phyloP scores from a whole-genome alignment of 2,888 invertebrate genomes.

The Lumbricus terrestris region DNA sequence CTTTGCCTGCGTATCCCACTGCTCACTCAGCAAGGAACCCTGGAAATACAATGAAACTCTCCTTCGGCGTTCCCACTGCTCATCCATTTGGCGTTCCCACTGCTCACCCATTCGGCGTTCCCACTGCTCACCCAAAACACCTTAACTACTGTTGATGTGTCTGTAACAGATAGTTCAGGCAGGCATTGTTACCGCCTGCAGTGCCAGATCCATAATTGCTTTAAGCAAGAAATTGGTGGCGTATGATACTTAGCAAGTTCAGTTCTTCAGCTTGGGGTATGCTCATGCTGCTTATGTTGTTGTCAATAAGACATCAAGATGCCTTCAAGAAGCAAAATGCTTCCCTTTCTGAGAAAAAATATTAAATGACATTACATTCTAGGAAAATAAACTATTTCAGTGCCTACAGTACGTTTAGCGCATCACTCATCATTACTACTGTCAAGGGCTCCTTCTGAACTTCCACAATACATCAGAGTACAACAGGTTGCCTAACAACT shows the following conservation, averaged over 20 bases:
- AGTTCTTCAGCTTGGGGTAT: not conserved
- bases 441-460: not conserved
- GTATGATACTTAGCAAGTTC: not conserved
- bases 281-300: not conserved
- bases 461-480: not conserved
- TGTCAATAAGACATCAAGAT: not conserved
- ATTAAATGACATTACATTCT: not conserved
- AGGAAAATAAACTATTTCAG: not conserved
- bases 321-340: not conserved
- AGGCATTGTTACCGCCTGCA: too few species aligned
- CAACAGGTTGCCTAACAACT: not conserved
- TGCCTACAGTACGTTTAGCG: not conserved
- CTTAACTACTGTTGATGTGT: too few species aligned
- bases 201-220: too few species aligned
- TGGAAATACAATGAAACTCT: too few species aligned
- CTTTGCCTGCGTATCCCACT: too few species aligned
- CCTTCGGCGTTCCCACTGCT: too few species aligned
- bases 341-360: not conserved
- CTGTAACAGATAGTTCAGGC: too few species aligned
- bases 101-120: too few species aligned
- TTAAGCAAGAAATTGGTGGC: not conserved
- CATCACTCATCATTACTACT: slow-evolving; percentile 3
- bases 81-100: too few species aligned
- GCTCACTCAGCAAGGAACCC: too few species aligned
- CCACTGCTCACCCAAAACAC: too few species aligned